Base-by-base conservation (phyloP, 2,888 invertebrate species). In the Caenorhabditis imperialis region DNA sequence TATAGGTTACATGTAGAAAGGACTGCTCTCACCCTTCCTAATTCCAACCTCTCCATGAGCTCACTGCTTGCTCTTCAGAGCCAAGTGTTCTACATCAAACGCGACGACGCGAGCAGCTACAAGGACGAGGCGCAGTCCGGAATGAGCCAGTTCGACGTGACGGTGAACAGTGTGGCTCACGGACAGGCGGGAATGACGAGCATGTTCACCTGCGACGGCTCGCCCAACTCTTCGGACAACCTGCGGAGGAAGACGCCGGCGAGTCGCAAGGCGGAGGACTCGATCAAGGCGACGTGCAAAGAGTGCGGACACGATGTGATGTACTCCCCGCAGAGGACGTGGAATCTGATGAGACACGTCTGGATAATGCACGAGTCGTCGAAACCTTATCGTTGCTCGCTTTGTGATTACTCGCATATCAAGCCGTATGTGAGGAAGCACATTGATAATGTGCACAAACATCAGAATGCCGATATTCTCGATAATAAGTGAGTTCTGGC, bases 341-440 rank as follows among this genome's bases (percentile, higher is more conserved):
- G 75, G 75, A 75, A 75, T 33, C 47, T 75, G 20, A 75, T 75
- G 75, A 38, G 75, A 12, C 75, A 75, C 42, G 71, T 75, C 1
- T 75, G 75, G 75, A 75, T 75, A 2, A 75, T 75, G 75, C 75
- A 75, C 33, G 58, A 71, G 48, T 75, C 71, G 20, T 65, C 70
- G n/a, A 75, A 75, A 23, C 75, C 75, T 2, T 62, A 65, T 38
- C 70, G 65, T 23, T 75, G 75, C 30, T 75, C 75, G 3, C 18
- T 60, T 18, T 75, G 75, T 37, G 75, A 63, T 5, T 75, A 65
- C 38, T 65, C 75, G 18, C 75, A 75, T 33, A 75, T 75, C 23
- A 75, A 75, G 25, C 70, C 75, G 22, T 75, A 75, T 35, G 71
- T 75, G 8, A 58, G 70, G 27, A 75, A 75, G 37, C 75, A 75